These are phyloP conservation scores for Lacerta bilineata DNA, from an alignment of 2,797 vertebrate species.

Conservation along the genomic window DNA sequence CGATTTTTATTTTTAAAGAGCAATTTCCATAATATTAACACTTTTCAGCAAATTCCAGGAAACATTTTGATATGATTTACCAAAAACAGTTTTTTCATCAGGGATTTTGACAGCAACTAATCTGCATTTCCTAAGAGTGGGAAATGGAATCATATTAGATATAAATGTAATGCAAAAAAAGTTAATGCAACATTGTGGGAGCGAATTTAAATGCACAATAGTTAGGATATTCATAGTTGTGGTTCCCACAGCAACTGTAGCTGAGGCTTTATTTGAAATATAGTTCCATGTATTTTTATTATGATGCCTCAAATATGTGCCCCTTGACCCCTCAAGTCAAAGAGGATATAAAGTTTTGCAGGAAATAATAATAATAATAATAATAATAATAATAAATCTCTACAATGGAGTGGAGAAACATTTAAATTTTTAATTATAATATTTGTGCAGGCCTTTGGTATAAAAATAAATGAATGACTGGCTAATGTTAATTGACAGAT, in stretches of 20 bases:
- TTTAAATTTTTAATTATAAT: slow-evolving; percentile 19
- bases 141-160: slow-evolving; percentile 80
- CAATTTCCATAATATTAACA: slow-evolving; percentile 82
- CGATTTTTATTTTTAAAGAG: slow-evolving; percentile 74
- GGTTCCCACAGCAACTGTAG: slow-evolving; percentile 72
- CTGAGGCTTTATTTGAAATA: slow-evolving; percentile 52
- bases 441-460: background rate
- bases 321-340: slow-evolving; percentile 44
- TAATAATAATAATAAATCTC: slow-evolving; percentile 9
- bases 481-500: slow-evolving; percentile 37
- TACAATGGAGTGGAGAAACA: slow-evolving; percentile 40
- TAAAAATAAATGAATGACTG: slow-evolving; percentile 7
- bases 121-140: slow-evolving; percentile 81
- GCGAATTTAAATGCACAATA: slow-evolving; percentile 74
- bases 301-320: slow-evolving; percentile 61
- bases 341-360: slow-evolving; percentile 36
- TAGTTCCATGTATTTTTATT: slow-evolving; percentile 45
- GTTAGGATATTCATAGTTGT: slow-evolving; percentile 69
- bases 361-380: slow-evolving; percentile 11
- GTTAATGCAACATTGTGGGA: slow-evolving; percentile 75
- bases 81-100: slow-evolving; percentile 81
- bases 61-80: slow-evolving; percentile 85
- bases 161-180: slow-evolving; percentile 79
- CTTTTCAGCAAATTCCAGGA: slow-evolving; percentile 78
- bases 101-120: slow-evolving; percentile 74